phyloP scores from a whole-genome alignment of 2,113 vertebrate species.

The Balaenoptera acutorostrata region DNA sequence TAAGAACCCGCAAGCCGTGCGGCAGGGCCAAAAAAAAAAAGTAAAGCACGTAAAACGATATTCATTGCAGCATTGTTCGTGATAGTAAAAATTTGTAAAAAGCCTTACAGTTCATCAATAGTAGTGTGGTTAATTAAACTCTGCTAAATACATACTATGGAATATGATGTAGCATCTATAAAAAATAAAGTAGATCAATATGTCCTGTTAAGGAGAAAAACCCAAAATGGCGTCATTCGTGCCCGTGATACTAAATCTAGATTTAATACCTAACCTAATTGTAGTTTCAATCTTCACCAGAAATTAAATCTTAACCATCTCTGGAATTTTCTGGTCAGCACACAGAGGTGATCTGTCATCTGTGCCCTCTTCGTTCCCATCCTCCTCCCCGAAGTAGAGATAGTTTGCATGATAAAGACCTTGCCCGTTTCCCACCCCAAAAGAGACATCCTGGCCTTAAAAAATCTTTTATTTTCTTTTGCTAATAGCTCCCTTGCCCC shows the following conservation, averaged over 20 bases:
- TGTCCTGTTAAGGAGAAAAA: background rate
- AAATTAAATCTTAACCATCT: background rate
- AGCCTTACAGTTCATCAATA: background rate
- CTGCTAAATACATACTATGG: background rate
- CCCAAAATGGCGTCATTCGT: background rate
- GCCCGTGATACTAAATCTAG: background rate
- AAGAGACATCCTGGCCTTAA: background rate
- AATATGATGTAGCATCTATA: background rate
- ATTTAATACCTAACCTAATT: background rate
- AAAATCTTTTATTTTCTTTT: background rate
- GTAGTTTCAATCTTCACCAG: background rate
- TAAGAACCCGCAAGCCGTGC: too few species aligned
- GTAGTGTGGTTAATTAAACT: background rate
- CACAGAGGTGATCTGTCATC: background rate
- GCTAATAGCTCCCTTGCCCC: background rate
- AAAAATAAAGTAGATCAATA: background rate
- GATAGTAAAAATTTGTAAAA: background rate
- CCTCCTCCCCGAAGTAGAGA: background rate
- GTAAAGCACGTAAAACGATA: background rate
- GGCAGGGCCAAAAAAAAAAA: background rate
- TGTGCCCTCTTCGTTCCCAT: background rate
- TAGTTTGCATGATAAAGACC: background rate
- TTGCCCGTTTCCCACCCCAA: background rate
- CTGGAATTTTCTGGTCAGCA: background rate
- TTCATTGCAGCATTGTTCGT: background rate